Evolutionary conservation across 2,113 vertebrate genomes (phyloP), one percentile per base, ranked within the genome.

Genomic region (Phylloscopus whistleri): DNA sequence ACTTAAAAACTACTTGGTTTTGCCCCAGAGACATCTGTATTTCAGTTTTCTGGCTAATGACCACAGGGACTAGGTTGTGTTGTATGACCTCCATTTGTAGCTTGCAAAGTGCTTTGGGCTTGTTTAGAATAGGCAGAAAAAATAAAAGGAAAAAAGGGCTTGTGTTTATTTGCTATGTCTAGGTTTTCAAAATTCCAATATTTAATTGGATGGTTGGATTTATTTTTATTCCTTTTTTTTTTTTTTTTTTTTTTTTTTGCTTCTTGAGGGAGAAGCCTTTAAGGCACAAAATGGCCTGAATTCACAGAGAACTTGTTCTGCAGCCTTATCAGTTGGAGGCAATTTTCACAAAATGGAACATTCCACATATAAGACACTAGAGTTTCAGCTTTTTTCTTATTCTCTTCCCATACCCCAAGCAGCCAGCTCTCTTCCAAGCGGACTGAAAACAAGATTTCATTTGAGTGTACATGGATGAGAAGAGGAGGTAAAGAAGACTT

Each of bases 1-100:
- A 96, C 90, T 96, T 97, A 92, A 93, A 89, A 95, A 91, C 72
- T 81, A 81, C 68, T 93, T 86, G 89, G 85, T 90, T 95, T 96
- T 93, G 90, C 94, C 92, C 87, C 72, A 81, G 91, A 95, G 93
- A 94, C 73, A 81, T 89, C 75, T 88, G 92, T 74, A 88, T 95
- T 96, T 95, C 85, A 94, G 93, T 95, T 93, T 96, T 90, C 90
- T 94, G 87, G 82, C 89, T 96, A 95, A 96, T 86, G 95, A 97
- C 96, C 94, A 87, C 76, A 87, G 96, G 96, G 94, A 97, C 73
- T 70, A 64, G 62, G 80, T 70, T 95, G 86, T 59, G 64, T 77
- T 83, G 23, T 48, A 30, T 84, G 90, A 95, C 93, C 90, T 92
- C 86, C 37, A 94, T 96, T 87, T 76, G 69, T 56, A 91, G 69